Evolutionary conservation across 1,140 invertebrate species (phyloP).

Genomic region (Plutomurus gul): DNA sequence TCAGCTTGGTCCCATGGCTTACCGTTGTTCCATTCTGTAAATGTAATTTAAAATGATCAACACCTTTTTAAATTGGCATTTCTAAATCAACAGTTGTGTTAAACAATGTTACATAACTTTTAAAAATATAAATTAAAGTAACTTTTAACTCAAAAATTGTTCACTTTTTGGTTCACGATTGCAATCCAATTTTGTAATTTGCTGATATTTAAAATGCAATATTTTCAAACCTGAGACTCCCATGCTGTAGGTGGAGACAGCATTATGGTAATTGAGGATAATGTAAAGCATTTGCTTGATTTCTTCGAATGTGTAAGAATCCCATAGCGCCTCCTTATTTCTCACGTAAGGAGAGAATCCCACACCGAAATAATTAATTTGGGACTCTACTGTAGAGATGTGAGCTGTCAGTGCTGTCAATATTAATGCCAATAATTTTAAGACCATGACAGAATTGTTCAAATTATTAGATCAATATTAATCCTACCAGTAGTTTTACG

Average conservation of each 20-base stretch:
- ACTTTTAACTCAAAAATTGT: neutral
- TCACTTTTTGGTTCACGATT: neutral
- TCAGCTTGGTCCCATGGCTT: slow-evolving; percentile 48
- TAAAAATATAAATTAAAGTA: neutral
- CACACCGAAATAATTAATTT: slow-evolving; percentile 40
- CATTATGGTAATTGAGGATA: slow-evolving; percentile 32
- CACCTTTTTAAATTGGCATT: neutral
- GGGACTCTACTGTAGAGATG: neutral
- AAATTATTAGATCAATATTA: too few species aligned
- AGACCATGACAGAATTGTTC: neutral
- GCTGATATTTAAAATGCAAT: too few species aligned
- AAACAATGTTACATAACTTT: neutral
- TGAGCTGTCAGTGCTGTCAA: neutral
- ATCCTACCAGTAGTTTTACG: too few species aligned
- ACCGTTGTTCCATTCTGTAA: slow-evolving; percentile 38
- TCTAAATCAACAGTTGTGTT: too few species aligned
- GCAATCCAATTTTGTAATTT: too few species aligned
- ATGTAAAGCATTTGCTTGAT: slow-evolving; percentile 47
- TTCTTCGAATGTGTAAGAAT: slow-evolving; percentile 43
- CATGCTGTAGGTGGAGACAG: slow-evolving; percentile 45
- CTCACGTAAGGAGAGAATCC: slow-evolving; percentile 49
- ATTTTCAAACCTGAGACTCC: slow-evolving; percentile 30
- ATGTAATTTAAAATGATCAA: neutral
- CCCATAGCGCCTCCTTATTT: slow-evolving; percentile 11
- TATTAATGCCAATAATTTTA: neutral